Evolutionary conservation across 2,113 vertebrate genomes (phyloP).

Genomic region (Pithys albifrons): DNA sequence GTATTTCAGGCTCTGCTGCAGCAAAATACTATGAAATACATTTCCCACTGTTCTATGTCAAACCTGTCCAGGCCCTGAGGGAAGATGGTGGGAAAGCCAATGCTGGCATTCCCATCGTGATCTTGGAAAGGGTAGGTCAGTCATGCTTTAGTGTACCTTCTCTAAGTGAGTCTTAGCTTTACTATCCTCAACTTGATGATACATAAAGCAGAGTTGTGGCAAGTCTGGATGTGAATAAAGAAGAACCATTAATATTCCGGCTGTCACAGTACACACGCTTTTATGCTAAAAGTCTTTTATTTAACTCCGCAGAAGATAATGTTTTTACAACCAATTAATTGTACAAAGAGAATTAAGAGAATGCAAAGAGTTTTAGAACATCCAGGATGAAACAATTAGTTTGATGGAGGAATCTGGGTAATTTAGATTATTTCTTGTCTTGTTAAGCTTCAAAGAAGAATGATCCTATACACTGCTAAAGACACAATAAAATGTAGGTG

Average conservation of each 20-base stretch:
- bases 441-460: not conserved
- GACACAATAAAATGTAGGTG: not conserved
- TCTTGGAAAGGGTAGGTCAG: not conserved
- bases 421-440: not conserved
- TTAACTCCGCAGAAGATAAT: not conserved
- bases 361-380: not conserved
- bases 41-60: not conserved
- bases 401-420: not conserved
- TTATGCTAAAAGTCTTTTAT: not conserved
- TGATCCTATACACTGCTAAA: not conserved
- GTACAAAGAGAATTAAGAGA: not conserved
- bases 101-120: not conserved
- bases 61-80: not conserved
- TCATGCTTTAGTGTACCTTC: not conserved
- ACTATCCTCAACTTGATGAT: not conserved
- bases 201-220: not conserved
- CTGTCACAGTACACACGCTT: not conserved
- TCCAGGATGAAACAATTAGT: not conserved
- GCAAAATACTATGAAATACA: not conserved
- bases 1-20: not conserved
- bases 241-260: not conserved
- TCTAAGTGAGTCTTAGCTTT: not conserved
- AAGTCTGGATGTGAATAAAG: not conserved
- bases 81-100: not conserved
- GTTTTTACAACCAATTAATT: not conserved